These are phyloP conservation scores for Cotesia vestalis DNA, from an alignment of 1,140 invertebrate genomes.

Conservation along the genomic window DNA sequence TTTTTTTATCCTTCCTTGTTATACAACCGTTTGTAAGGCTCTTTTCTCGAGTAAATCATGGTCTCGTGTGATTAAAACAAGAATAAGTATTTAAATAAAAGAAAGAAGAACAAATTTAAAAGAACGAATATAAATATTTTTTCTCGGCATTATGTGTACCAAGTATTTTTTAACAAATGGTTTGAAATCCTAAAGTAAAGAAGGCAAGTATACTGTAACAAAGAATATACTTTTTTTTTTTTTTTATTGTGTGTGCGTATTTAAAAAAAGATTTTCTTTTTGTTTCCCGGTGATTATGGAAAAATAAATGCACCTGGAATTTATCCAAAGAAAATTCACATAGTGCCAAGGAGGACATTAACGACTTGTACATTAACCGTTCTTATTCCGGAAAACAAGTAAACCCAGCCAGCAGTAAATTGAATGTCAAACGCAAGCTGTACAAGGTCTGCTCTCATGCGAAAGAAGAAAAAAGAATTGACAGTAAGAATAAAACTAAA, in stretches of 20 bases:
- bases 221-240: too few relatives aligned
- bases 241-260: neutral
- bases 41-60: too few relatives aligned
- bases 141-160: too few relatives aligned
- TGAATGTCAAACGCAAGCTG: conserved; percentile 38
- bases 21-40: neutral
- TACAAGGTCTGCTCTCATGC: conserved; percentile 7
- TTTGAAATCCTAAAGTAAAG: too few relatives aligned
- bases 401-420: conserved; percentile 34
- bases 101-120: too few relatives aligned
- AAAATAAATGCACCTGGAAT: conserved; percentile 28
- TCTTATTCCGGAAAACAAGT: conserved; percentile 25
- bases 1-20: neutral
- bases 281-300: conserved; percentile 16
- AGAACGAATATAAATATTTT: too few relatives aligned
- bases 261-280: conserved; percentile 3
- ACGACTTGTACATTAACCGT: conserved; percentile 37
- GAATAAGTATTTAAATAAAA: too few relatives aligned
- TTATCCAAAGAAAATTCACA: conserved; percentile 28
- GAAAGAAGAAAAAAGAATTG: conserved; percentile 13
- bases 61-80: too few relatives aligned
- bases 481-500: conserved; percentile 2
- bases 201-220: too few relatives aligned
- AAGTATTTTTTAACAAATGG: too few relatives aligned
- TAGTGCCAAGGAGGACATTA: conserved; percentile 35